Evolutionary conservation across 2,113 vertebrate genomes (phyloP).

Genomic region (Spilogale gracilis): DNA sequence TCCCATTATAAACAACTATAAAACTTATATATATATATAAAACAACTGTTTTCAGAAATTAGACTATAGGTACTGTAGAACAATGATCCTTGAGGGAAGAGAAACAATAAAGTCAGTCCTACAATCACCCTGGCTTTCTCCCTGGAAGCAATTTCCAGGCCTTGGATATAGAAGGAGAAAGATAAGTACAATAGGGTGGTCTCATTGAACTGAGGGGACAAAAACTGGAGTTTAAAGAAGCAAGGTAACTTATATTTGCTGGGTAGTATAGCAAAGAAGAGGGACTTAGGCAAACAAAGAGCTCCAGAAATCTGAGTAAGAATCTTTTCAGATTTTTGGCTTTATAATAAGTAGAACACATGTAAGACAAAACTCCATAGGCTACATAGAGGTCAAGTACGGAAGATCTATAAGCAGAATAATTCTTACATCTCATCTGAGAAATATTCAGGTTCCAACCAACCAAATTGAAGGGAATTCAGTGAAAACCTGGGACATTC

Average conservation of each 20-base stretch:
- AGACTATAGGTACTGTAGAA: background rate
- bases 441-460: background rate
- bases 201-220: background rate
- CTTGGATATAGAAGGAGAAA: background rate
- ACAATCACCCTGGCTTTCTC: background rate
- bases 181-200: background rate
- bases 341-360: background rate
- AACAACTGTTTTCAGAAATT: slow-evolving; percentile 20
- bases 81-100: background rate
- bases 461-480: background rate
- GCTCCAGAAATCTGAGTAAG: background rate
- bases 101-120: background rate
- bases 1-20: slow-evolving; percentile 21
- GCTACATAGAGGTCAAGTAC: background rate
- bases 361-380: background rate
- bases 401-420: background rate
- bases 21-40: background rate
- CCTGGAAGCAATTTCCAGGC: background rate
- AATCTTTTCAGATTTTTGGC: background rate
- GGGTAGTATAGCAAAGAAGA: background rate
- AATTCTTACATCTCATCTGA: background rate
- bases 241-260: background rate
- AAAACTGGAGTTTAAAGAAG: slow-evolving; percentile 3
- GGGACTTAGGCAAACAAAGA: background rate
- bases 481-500: background rate